Evolutionary conservation across 1,140 invertebrate species (phyloP).

Genomic region (Branchinecta lynchi): DNA sequence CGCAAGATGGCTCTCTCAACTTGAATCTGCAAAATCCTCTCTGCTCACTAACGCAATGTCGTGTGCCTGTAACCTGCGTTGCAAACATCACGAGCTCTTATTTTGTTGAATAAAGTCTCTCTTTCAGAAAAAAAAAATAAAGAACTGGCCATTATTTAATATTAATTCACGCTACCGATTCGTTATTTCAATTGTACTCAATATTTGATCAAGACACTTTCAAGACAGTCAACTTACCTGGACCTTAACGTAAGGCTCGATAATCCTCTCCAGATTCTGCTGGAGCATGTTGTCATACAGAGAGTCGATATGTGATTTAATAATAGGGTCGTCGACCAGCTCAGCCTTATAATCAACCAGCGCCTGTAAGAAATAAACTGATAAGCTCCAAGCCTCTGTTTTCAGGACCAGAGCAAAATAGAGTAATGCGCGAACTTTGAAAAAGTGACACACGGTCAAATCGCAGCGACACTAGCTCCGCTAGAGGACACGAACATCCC

Average conservation of each 20-base stretch:
- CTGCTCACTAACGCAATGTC: no score
- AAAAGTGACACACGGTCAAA: no score
- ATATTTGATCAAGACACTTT: conserved; percentile 12
- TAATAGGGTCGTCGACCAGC: conserved; percentile 89
- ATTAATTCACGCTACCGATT: conserved; percentile 15
- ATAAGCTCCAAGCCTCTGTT: conserved; percentile 18
- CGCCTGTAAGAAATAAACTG: conserved; percentile 35
- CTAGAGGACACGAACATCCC: no score
- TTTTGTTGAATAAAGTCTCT: no score
- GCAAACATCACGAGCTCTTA: no score
- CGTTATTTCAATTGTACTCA: neutral
- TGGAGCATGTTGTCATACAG: conserved; percentile 97
- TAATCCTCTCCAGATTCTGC: conserved; percentile 94
- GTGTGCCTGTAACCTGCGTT: no score
- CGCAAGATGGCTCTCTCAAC: no score
- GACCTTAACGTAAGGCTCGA: conserved; percentile 95
- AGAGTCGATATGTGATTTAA: conserved; percentile 85
- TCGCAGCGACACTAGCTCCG: no score
- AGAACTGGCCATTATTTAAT: conserved; percentile 1
- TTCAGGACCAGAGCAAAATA: neutral
- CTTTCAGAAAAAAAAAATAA: neutral
- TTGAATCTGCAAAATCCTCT: no score
- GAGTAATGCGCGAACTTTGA: no score
- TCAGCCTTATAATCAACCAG: conserved; percentile 72
- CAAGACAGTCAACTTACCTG: conserved; percentile 50